Conservation (phyloP, 2,797 vertebrate genomes). For the Chiloscyllium punctatum region DNA sequence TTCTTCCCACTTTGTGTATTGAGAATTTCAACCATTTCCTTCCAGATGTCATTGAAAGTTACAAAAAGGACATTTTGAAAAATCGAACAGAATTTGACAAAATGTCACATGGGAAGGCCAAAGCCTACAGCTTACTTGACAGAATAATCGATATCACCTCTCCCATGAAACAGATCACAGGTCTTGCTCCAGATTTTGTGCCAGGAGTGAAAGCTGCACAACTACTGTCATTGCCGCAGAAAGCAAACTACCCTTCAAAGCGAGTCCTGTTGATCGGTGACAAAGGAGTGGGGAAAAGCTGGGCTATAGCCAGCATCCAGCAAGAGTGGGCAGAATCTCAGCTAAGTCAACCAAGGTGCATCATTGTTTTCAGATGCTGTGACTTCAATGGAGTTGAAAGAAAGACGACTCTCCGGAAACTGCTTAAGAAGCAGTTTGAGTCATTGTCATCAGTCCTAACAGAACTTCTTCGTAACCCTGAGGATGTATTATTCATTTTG, state of each 20-base stretch:
- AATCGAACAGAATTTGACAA: background rate
- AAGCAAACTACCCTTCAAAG: background rate
- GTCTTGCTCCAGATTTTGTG: background rate
- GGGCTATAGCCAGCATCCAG: constrained; percentile 21
- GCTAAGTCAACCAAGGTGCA: background rate
- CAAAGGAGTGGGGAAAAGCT: constrained; percentile 39
- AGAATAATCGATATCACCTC: constrained; percentile 8
- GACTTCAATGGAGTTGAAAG: constrained; percentile 22
- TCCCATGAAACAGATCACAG: background rate
- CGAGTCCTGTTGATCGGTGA: constrained; percentile 39
- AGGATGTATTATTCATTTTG: constrained; percentile 37
- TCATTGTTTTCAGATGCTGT: constrained; percentile 30
- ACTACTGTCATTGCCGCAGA: constrained; percentile 19
- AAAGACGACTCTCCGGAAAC: constrained; percentile 1
- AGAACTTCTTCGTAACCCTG: background rate
- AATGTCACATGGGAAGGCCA: background rate
- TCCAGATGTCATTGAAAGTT: constrained; percentile 7
- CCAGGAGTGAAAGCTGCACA: background rate
- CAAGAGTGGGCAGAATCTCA: constrained; percentile 37
- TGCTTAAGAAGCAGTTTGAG: constrained; percentile 34
- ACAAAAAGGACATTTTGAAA: background rate
- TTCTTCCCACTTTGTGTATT: background rate
- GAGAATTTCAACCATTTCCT: background rate
- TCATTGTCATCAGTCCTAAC: constrained; percentile 27
- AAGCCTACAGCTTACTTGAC: background rate